These are phyloP conservation scores for Philereme transversata DNA, from an alignment of 2,888 invertebrate genomes.

Conservation along the genomic window DNA sequence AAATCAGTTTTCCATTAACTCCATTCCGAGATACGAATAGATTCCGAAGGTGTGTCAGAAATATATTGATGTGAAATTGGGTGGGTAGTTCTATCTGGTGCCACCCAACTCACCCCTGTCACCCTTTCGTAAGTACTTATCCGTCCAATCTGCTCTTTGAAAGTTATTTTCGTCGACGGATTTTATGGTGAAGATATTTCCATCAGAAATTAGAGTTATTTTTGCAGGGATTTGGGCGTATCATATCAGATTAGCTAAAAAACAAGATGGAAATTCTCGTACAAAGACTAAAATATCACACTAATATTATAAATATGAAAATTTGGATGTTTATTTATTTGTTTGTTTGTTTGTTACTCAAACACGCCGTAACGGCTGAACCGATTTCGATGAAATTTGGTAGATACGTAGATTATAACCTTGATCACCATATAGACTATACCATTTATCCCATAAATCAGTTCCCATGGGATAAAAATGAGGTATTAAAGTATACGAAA, in stretches of 20 bases:
- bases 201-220: constrained; percentile 3
- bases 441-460: too few relatives aligned
- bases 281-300: too few relatives aligned
- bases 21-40: neutral
- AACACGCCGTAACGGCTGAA: too few relatives aligned
- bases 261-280: neutral
- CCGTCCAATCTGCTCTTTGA: constrained; percentile 3
- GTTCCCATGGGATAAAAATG: too few relatives aligned
- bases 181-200: constrained; percentile 1
- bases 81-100: constrained; percentile 3
- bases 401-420: too few relatives aligned
- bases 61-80: constrained; percentile 4
- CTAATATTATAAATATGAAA: too few relatives aligned
- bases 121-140: constrained; percentile 15
- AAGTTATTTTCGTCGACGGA: constrained; percentile 5
- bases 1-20: constrained; percentile 1
- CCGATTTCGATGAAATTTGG: too few relatives aligned
- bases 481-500: too few relatives aligned
- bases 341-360: too few relatives aligned
- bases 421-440: too few relatives aligned
- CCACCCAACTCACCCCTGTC: constrained; percentile 13
- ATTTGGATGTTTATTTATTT: too few relatives aligned
- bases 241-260: neutral
- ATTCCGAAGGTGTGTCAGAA: constrained; percentile 1
- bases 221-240: constrained; percentile 6